A percentile compares a stretch with the other conserved stretches of the same genome.
Evolutionary conservation across 2,888 invertebrate genomes (phyloP).

Genomic region (Carcina quercana): DNA sequence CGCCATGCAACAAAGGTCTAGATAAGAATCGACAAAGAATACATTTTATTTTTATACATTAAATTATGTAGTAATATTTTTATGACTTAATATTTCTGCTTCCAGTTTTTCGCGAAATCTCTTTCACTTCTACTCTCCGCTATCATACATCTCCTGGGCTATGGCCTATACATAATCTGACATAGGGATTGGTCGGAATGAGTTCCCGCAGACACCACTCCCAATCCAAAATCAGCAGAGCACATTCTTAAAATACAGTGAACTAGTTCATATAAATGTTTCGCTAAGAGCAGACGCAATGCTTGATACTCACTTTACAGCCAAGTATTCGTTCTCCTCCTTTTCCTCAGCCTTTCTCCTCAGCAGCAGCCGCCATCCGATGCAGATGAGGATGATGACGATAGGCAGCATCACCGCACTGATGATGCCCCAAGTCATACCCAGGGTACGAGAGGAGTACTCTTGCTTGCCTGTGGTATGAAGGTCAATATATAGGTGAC

Average conservation of each 20-base stretch:
- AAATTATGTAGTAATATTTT: too few relatives aligned
- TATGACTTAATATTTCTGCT: too few relatives aligned
- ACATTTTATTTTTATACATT: too few relatives aligned
- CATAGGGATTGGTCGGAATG: too few relatives aligned
- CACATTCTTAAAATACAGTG: background rate
- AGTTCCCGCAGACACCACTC: too few relatives aligned
- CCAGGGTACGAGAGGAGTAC: slow-evolving; percentile 83
- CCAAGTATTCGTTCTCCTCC: slow-evolving; percentile 57
- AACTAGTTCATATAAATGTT: background rate
- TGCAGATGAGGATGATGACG: slow-evolving; percentile 79
- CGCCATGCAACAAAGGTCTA: too few relatives aligned
- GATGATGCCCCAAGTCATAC: slow-evolving; percentile 85
- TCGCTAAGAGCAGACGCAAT: background rate
- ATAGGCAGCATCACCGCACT: slow-evolving; percentile 85
- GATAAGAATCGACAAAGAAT: too few relatives aligned
- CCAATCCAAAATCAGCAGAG: background rate
- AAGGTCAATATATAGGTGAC: too few relatives aligned
- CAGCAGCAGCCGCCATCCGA: slow-evolving; percentile 77
- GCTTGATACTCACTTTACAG: slow-evolving; percentile 38
- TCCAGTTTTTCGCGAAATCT: too few relatives aligned
- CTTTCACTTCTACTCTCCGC: too few relatives aligned
- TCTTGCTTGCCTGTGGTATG: slow-evolving; percentile 80
- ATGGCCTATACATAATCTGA: too few relatives aligned
- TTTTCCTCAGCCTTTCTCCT: slow-evolving; percentile 65
- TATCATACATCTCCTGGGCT: too few relatives aligned